Conservation (phyloP, 1,140 invertebrate species). For the Diplogasteroides magnus region DNA sequence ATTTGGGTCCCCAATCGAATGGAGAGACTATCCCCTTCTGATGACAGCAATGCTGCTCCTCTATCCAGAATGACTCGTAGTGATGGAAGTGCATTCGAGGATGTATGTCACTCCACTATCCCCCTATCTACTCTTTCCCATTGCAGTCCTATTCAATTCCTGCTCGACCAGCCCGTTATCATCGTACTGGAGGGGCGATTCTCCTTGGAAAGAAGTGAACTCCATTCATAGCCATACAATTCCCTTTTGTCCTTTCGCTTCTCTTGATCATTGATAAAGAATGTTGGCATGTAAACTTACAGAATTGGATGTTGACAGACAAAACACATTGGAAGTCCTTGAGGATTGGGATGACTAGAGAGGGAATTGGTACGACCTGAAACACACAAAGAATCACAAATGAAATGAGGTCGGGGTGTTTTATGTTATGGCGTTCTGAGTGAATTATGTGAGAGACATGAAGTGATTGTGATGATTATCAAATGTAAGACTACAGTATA, state of each 20-base stretch:
- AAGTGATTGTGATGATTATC: background rate
- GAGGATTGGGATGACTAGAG: slow-evolving; percentile 29
- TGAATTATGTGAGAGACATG: slow-evolving; percentile 10
- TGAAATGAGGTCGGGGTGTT: too few species aligned
- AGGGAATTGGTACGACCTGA: slow-evolving; percentile 8
- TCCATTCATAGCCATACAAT: background rate
- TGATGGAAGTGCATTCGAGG: slow-evolving; percentile 2
- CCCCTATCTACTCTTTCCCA: too few species aligned
- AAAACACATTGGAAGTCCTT: slow-evolving; percentile 29
- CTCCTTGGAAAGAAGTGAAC: slow-evolving; percentile 11
- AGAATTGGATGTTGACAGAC: slow-evolving; percentile 30
- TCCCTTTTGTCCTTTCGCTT: background rate
- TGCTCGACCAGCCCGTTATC: slow-evolving; percentile 9
- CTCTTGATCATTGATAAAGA: too few species aligned
- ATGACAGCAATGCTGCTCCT: background rate
- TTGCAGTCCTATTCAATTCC: too few species aligned
- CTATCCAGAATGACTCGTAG: background rate
- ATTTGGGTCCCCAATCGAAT: background rate
- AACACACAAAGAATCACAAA: too few species aligned
- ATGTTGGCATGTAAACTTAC: too few species aligned
- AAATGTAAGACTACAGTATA: too few species aligned
- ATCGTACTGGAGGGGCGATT: slow-evolving; percentile 22
- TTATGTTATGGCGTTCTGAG: too few species aligned
- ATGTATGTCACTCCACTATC: too few species aligned
- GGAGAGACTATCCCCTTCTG: slow-evolving; percentile 1